A percentile compares a stretch with the other conserved stretches of the same genome.
phyloP scores from a whole-genome alignment of 2,888 invertebrate species.

The Hylaea fasciaria region DNA sequence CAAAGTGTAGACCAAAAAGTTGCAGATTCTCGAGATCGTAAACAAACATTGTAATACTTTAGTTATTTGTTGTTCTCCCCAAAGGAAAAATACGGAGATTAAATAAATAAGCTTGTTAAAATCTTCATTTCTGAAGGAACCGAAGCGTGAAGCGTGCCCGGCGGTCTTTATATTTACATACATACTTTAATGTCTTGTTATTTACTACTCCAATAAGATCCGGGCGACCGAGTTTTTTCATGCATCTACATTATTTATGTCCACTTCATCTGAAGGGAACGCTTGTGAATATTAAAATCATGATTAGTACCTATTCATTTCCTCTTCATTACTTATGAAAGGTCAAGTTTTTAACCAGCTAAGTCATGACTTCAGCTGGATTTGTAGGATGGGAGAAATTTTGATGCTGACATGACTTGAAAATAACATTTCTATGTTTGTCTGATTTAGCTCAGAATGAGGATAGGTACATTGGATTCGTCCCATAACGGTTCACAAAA shows the following conservation, averaged over 20 bases:
- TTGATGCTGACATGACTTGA: no score
- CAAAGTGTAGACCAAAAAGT: no score
- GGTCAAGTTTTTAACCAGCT: conserved; percentile 14
- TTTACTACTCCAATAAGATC: no score
- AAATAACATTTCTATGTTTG: no score
- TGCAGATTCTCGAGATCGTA: no score
- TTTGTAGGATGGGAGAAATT: no score
- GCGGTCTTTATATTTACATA: conserved; percentile 11
- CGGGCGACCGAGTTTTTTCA: conserved; percentile 9
- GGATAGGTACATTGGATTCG: no score
- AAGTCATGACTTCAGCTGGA: background rate
- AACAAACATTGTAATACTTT: no score
- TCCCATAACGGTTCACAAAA: no score
- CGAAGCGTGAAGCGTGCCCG: conserved; percentile 17
- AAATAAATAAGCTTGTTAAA: conserved; percentile 21
- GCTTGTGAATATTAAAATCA: conserved; percentile 27
- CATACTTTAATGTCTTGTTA: no score
- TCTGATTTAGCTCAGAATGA: no score
- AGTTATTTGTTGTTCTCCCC: background rate
- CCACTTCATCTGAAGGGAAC: conserved; percentile 25
- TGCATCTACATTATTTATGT: conserved; percentile 27
- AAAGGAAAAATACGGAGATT: conserved; percentile 7
- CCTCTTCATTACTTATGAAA: conserved; percentile 18
- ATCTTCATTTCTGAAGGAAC: conserved; percentile 21
- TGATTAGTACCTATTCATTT: conserved; percentile 30